Evolutionary conservation across 2,797 vertebrate species (phyloP).

Genomic region (Aplochiton taeniatus): DNA sequence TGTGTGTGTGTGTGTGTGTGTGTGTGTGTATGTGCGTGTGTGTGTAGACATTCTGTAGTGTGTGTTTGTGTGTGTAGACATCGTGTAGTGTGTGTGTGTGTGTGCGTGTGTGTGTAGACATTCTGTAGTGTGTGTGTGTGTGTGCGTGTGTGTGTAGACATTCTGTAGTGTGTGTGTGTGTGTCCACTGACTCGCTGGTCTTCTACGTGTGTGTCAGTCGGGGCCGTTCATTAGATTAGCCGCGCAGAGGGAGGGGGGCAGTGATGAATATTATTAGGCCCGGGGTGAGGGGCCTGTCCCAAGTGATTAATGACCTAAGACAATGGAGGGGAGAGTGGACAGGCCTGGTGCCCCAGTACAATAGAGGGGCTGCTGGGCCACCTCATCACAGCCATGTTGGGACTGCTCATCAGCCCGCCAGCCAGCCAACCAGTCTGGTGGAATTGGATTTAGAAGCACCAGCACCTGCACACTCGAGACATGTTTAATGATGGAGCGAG

Average conservation of each 20-base stretch:
- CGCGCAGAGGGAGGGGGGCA: constrained; percentile 19
- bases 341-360: constrained; percentile 57
- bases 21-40: constrained; percentile 1
- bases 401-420: no score
- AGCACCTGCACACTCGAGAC: constrained; percentile 41
- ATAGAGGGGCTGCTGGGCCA: constrained; percentile 28
- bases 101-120: no score
- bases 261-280: constrained; percentile 54
- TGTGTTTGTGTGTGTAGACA: neutral
- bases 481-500: constrained; percentile 16
- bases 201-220: neutral
- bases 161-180: constrained; percentile 6
- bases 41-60: constrained; percentile 14
- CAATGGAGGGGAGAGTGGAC: constrained; percentile 56
- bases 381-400: neutral
- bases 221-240: constrained; percentile 40
- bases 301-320: constrained; percentile 69
- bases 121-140: neutral
- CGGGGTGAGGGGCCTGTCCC: constrained; percentile 42
- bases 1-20: constrained; percentile 1
- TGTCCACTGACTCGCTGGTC: no score
- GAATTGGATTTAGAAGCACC: constrained; percentile 43
- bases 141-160: neutral
- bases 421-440: constrained; percentile 30
- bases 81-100: no score